phyloP scores from a whole-genome alignment of 2,113 vertebrate genomes.

The Lampris incognitus region DNA sequence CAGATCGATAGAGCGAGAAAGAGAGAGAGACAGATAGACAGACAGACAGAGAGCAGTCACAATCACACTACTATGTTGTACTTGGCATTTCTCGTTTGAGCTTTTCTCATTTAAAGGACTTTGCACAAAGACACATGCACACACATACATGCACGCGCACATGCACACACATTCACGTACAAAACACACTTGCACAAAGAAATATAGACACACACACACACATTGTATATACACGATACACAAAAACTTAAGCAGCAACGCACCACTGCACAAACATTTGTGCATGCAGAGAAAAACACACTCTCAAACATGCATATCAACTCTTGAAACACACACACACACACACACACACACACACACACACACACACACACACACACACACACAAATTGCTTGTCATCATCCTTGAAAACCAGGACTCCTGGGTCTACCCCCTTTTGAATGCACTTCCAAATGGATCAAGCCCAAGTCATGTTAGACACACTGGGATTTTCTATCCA shows the following conservation, averaged over 20 bases:
- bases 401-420: conserved; percentile 1
- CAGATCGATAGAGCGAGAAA: no score
- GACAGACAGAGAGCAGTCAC: neutral
- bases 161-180: neutral
- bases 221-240: no score
- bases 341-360: neutral
- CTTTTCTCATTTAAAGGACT: neutral
- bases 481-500: conserved; percentile 40
- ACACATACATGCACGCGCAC: neutral
- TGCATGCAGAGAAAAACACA: no score
- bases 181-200: no score
- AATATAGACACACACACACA: no score
- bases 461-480: conserved; percentile 65
- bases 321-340: no score
- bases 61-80: neutral
- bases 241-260: no score
- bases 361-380: neutral
- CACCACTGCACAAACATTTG: neutral
- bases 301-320: no score
- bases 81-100: neutral
- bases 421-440: conserved; percentile 51
- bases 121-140: neutral
- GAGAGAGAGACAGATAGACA: no score
- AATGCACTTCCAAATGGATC: conserved; percentile 61
- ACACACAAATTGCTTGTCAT: neutral